These are phyloP conservation scores for Amphimallon solstitiale DNA, from an alignment of 2,888 invertebrate genomes.

Conservation along the genomic window DNA sequence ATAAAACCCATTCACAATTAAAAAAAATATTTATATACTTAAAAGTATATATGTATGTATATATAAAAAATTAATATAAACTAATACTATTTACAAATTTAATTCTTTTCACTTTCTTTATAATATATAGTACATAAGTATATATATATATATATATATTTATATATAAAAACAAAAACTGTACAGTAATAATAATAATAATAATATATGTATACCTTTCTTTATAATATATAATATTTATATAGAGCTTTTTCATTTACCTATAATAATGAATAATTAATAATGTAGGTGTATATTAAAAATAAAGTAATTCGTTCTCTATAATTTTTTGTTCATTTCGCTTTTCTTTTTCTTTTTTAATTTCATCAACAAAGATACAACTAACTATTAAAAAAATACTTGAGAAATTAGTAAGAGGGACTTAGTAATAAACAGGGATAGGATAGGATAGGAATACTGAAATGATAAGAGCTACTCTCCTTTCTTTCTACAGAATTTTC, in stretches of 20 bases:
- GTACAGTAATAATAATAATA: slow-evolving; percentile 35
- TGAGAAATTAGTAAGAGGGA: no score
- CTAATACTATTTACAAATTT: slow-evolving; percentile 23
- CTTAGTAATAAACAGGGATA: no score
- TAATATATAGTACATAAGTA: slow-evolving; percentile 1
- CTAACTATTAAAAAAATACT: no score
- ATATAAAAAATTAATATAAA: not conserved
- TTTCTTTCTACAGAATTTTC: not conserved
- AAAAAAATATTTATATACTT: not conserved
- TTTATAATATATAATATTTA: not conserved
- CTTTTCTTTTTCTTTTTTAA: no score
- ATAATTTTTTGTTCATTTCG: no score
- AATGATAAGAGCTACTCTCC: not conserved
- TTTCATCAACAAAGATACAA: no score
- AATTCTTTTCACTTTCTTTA: not conserved
- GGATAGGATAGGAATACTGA: no score
- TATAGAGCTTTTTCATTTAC: not conserved
- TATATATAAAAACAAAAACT: slow-evolving; percentile 33
- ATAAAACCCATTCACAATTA: slow-evolving; percentile 6
- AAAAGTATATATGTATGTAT: not conserved
- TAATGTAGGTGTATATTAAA: no score
- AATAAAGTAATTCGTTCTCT: no score
- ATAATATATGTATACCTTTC: not conserved
- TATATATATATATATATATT: slow-evolving; percentile 20
- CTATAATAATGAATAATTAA: not conserved